Conservation (phyloP, 2,888 invertebrate genomes). For the Lycia hirtaria region DNA sequence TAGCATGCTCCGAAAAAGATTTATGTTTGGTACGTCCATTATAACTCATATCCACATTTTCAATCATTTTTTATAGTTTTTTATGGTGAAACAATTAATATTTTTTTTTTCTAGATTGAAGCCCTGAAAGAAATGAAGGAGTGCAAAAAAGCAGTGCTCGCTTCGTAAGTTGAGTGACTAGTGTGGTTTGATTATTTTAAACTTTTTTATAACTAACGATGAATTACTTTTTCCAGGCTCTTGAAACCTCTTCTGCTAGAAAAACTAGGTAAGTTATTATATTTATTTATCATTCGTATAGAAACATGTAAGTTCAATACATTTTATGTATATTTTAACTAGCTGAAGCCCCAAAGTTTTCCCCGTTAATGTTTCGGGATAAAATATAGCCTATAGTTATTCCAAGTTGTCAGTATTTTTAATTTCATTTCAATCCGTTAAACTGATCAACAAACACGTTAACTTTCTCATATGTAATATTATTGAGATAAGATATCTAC, state of each 20-base stretch:
- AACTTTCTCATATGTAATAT: no score
- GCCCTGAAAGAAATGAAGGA: slow-evolving; percentile 76
- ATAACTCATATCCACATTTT: no score
- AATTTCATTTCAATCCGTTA: no score
- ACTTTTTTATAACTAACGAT: neutral
- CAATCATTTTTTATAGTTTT: neutral
- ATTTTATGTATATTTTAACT: no score
- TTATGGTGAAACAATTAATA: neutral
- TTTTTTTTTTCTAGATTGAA: slow-evolving; percentile 61
- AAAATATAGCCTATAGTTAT: no score
- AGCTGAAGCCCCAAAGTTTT: no score
- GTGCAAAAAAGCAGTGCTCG: slow-evolving; percentile 69
- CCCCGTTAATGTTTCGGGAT: no score
- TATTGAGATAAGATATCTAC: no score
- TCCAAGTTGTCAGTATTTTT: no score
- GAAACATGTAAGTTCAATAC: no score
- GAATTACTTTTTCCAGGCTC: slow-evolving; percentile 60
- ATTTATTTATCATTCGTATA: neutral
- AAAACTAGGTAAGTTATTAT: slow-evolving; percentile 61
- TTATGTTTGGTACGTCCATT: slow-evolving; percentile 66
- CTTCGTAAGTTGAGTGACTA: slow-evolving; percentile 63
- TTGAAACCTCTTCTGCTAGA: slow-evolving; percentile 65
- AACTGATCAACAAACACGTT: no score
- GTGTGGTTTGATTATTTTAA: neutral
- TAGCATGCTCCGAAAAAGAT: slow-evolving; percentile 69